A percentile compares a stretch with the other conserved stretches of the same genome.
Conservation (phyloP, 2,888 invertebrate genomes). For the Ypsolopha sequella region DNA sequence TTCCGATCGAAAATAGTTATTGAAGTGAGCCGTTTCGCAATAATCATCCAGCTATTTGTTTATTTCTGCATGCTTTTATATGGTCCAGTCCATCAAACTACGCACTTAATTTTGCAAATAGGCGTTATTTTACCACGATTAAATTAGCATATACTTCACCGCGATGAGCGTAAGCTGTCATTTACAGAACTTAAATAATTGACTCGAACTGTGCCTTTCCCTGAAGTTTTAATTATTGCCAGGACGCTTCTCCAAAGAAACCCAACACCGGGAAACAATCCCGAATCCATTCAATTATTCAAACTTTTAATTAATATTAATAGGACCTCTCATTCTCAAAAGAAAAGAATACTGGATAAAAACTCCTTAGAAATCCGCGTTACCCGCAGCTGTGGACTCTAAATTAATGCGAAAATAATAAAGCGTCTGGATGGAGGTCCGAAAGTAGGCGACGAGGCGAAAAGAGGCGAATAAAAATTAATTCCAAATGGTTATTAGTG, state of each 20-base stretch:
- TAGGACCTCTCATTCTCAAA: slow-evolving; percentile 64
- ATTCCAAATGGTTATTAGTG: slow-evolving; percentile 60
- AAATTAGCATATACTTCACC: too few species aligned
- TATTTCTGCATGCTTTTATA: not conserved
- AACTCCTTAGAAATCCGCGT: slow-evolving; percentile 64
- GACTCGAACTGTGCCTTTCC: slow-evolving; percentile 20
- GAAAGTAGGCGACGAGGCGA: slow-evolving; percentile 44
- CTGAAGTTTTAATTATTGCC: slow-evolving; percentile 60
- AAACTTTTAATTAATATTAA: slow-evolving; percentile 72
- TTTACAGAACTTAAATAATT: slow-evolving; percentile 49
- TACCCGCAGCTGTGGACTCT: slow-evolving; percentile 63
- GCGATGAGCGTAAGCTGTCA: slow-evolving; percentile 20
- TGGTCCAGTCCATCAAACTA: too few species aligned
- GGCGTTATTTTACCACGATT: too few species aligned
- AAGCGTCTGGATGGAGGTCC: slow-evolving; percentile 40
- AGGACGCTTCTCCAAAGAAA: slow-evolving; percentile 48
- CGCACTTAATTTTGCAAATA: too few species aligned
- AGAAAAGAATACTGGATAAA: slow-evolving; percentile 63
- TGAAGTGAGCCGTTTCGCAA: too few species aligned
- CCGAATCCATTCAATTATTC: slow-evolving; percentile 65
- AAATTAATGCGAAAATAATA: slow-evolving; percentile 69
- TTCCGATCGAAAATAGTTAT: too few species aligned
- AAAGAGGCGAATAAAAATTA: slow-evolving; percentile 49
- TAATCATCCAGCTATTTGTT: not conserved
- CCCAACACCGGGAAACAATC: slow-evolving; percentile 59